phyloP scores from a whole-genome alignment of 2,113 vertebrate genomes.

The Saccopteryx leptura region DNA sequence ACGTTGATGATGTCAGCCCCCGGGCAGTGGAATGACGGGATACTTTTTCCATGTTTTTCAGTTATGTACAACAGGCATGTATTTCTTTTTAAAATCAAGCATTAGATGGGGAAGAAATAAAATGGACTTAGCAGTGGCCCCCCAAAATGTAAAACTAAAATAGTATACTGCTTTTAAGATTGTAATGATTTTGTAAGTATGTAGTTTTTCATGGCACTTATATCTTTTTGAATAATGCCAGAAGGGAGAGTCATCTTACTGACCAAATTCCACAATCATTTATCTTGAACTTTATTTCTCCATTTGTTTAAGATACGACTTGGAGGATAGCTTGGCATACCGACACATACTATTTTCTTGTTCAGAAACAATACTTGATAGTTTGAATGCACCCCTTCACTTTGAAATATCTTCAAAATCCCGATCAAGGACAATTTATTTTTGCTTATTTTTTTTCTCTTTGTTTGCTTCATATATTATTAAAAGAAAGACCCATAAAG shows the following conservation, averaged over 20 bases:
- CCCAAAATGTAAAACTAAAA: conserved; percentile 27
- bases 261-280: not conserved
- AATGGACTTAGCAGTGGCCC: not conserved
- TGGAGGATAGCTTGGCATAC: not conserved
- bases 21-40: not conserved
- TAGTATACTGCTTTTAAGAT: not conserved
- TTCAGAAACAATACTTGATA: not conserved
- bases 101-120: not conserved
- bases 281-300: conserved; percentile 1
- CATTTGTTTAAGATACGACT: not conserved
- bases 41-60: not conserved
- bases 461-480: not conserved
- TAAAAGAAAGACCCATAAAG: not conserved
- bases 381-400: accelerated
- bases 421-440: not conserved
- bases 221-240: not conserved
- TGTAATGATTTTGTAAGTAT: conserved; percentile 3
- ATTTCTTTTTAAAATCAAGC: not conserved
- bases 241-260: not conserved
- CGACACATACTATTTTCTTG: not conserved
- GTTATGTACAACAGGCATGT: not conserved
- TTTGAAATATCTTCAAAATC: not conserved
- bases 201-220: not conserved
- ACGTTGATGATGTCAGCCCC: not conserved
- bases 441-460: not conserved